phyloP scores from a whole-genome alignment of 2,113 vertebrate species.

The Leucopsar rothschildi region DNA sequence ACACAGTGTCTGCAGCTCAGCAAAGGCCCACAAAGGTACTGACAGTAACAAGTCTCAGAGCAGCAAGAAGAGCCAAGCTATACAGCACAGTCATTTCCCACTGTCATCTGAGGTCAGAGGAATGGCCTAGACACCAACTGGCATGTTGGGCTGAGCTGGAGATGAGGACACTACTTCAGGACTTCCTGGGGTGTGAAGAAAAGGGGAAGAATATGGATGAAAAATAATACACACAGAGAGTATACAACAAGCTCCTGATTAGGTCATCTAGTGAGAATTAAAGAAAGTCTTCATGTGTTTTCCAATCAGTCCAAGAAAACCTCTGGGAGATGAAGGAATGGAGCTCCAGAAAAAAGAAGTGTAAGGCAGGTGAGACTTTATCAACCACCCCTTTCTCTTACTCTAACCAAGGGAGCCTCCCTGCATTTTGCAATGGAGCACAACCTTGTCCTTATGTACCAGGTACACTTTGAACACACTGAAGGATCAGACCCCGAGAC shows the following conservation, averaged over 20 bases:
- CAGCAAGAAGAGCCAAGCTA: not conserved
- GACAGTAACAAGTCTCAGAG: not conserved
- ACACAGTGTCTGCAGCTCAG: not conserved
- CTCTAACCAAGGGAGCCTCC: not conserved
- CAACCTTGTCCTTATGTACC: not conserved
- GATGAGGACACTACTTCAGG: not conserved
- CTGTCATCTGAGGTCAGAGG: not conserved
- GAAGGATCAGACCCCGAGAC: not conserved
- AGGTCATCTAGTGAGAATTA: not conserved
- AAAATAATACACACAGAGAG: not conserved
- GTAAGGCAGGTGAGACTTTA: not conserved
- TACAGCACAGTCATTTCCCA: not conserved
- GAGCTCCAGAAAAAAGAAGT: not conserved
- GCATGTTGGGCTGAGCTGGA: not conserved
- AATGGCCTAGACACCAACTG: not conserved
- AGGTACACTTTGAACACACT: not conserved
- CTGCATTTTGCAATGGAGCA: not conserved
- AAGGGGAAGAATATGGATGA: not conserved
- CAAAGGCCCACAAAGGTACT: not conserved
- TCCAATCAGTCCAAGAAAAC: not conserved
- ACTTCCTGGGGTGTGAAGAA: not conserved
- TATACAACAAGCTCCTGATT: not conserved
- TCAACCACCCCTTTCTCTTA: not conserved
- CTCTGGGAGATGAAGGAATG: not conserved
- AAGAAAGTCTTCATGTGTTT: not conserved